Conservation (phyloP, 2,797 vertebrate species). For the Rousettus madagascariensis region DNA sequence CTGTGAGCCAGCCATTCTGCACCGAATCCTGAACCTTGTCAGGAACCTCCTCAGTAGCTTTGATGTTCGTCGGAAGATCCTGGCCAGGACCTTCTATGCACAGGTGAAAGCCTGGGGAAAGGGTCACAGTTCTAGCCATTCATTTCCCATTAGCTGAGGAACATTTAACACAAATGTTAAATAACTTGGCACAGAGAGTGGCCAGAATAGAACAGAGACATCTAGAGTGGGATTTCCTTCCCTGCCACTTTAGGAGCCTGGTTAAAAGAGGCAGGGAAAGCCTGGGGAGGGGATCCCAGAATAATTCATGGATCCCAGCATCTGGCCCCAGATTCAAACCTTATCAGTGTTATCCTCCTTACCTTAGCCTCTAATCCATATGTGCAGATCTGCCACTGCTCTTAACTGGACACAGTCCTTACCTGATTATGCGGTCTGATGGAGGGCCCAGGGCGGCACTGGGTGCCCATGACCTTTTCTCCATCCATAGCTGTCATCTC, state of each 20-base stretch:
- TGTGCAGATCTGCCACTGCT: background rate
- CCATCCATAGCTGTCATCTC: background rate
- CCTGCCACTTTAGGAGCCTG: background rate
- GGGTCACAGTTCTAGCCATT: background rate
- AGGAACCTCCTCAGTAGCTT: background rate
- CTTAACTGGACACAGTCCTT: background rate
- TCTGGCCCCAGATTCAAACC: background rate
- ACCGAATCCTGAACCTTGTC: background rate
- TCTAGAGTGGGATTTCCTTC: background rate
- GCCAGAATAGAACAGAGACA: background rate
- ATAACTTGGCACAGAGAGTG: background rate
- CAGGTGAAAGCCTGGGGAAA: background rate
- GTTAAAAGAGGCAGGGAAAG: background rate
- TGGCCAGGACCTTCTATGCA: slow-evolving; percentile 24
- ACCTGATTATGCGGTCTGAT: background rate
- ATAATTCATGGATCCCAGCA: background rate
- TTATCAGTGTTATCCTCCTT: background rate
- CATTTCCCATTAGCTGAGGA: background rate
- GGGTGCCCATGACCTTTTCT: background rate
- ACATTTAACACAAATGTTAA: background rate
- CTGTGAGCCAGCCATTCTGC: slow-evolving; percentile 1
- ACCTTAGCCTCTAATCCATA: background rate
- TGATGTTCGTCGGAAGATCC: background rate
- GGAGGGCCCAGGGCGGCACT: accelerated
- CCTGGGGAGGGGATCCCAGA: background rate